phyloP scores from a whole-genome alignment of 2,888 invertebrate genomes.

The Drosophila anomalata region DNA sequence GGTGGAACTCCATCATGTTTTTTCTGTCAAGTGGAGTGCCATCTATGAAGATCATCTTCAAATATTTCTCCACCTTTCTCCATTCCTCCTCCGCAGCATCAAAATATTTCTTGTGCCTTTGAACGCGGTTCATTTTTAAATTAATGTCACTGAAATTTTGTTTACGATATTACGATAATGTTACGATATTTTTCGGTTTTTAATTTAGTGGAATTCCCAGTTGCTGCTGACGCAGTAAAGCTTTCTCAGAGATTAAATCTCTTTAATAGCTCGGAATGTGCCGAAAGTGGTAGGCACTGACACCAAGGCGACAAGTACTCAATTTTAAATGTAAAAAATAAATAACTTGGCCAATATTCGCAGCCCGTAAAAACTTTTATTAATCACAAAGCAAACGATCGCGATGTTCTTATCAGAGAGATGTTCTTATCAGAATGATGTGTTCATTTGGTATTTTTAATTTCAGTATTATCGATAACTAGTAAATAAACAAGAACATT shows the following conservation, averaged over 20 bases:
- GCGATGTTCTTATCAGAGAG: neutral
- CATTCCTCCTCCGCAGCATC: neutral
- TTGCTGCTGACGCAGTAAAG: neutral
- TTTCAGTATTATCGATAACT: neutral
- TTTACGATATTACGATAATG: neutral
- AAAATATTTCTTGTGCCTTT: neutral
- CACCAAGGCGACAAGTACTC: neutral
- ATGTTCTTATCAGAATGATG: neutral
- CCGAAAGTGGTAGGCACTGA: neutral
- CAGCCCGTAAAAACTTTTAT: neutral
- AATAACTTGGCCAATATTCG: neutral
- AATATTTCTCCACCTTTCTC: neutral
- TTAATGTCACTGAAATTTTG: neutral
- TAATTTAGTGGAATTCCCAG: neutral
- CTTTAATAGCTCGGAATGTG: neutral
- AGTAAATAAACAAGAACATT: neutral
- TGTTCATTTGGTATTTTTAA: neutral
- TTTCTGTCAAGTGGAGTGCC: neutral
- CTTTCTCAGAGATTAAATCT: neutral
- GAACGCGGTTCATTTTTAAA: slow-evolving; percentile 1
- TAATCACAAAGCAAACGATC: neutral
- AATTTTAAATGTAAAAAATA: neutral
- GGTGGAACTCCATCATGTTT: neutral
- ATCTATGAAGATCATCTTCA: slow-evolving; percentile 7
- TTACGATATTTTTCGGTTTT: neutral